A percentile compares a stretch with the other conserved stretches of the same genome.
Evolutionary conservation across 2,113 vertebrate genomes (phyloP).

Genomic region (Lipophrys pholis): DNA sequence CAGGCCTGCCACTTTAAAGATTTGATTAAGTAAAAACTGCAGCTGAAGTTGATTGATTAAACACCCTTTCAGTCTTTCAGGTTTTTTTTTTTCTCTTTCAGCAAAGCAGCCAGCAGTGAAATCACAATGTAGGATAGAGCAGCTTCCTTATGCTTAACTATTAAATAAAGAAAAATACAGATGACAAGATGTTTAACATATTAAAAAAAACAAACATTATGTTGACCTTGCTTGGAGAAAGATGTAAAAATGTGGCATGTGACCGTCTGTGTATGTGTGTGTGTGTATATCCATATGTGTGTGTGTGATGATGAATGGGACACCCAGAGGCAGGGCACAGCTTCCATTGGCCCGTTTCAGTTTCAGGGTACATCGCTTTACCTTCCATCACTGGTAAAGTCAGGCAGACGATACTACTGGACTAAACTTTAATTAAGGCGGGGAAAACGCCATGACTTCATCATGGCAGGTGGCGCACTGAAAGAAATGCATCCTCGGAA

Average conservation of each 20-base stretch:
- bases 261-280: no score
- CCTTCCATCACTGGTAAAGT: constrained; percentile 58
- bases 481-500: constrained; percentile 31
- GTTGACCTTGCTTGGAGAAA: no score
- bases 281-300: no score
- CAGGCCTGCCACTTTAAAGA: constrained; percentile 64
- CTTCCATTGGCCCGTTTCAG: constrained; percentile 62
- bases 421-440: constrained; percentile 59
- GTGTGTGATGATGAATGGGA: no score
- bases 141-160: not conserved
- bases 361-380: constrained; percentile 55
- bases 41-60: constrained; percentile 76
- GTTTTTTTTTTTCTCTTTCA: not conserved
- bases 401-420: constrained; percentile 57
- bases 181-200: constrained; percentile 1
- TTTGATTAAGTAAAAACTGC: constrained; percentile 72
- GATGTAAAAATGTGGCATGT: no score
- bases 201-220: not conserved
- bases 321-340: not conserved
- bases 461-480: constrained; percentile 63
- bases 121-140: constrained; percentile 29
- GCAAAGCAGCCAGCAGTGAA: constrained; percentile 31
- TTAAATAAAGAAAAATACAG: constrained; percentile 8
- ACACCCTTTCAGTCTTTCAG: constrained; percentile 33
- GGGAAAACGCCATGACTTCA: constrained; percentile 67